Base-by-base conservation (phyloP, 2,797 vertebrate genomes). In the Pseudochromis fuscus region DNA sequence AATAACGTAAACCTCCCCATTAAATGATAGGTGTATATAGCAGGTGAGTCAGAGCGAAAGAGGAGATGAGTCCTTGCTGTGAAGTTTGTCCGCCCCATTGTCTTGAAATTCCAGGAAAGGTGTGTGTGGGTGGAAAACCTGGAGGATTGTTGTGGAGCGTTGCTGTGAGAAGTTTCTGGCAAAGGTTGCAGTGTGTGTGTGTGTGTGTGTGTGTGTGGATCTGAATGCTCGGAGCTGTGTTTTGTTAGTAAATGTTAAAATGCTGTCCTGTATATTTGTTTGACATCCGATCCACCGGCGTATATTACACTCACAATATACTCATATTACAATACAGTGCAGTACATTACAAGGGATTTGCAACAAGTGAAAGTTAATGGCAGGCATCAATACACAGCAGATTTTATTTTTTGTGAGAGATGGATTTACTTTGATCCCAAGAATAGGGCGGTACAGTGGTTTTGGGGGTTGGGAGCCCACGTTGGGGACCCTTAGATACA, bases 31-130 rank as follows among this genome's bases (percentile, higher is more conserved):
- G n/a, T n/a, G n/a, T 21, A n/a, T 27, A 48, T 59, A 40, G 12
- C 50, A 8, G 72, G 75, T 89, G 90, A 91, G 83, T 92, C 87
- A 88, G 37, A 71, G 68, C 4, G 44, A 53, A 72, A 55, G 67
- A 66, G 30, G 75, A 83, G 79, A 75, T 7, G 63, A 64, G 74
- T 24, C 27, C 78, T 62, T 75, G 50, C n/a, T 51, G 67, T 71
- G 52, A 59, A 31, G 25, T 56, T 72, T 65, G 53, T 75, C 72
- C 30, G 7, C 33, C 74, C n/a, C 55, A 85, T 91, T 89, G 82
- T 91, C 38, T 79, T 53, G 23, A 49, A 77, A 79, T 92, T 92
- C 90, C 88, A 71, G 87, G 87, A 64, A 92, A 89, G 81, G 57
- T 83, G 79, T 82, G 83, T 19, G 82, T 87, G 80, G 83, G 87